Percentiles rank a stretch among this genome's conserved stretches.
These are phyloP conservation scores for Andrena trimmerana DNA, from an alignment of 2,888 invertebrate genomes.

Conservation along the genomic window DNA sequence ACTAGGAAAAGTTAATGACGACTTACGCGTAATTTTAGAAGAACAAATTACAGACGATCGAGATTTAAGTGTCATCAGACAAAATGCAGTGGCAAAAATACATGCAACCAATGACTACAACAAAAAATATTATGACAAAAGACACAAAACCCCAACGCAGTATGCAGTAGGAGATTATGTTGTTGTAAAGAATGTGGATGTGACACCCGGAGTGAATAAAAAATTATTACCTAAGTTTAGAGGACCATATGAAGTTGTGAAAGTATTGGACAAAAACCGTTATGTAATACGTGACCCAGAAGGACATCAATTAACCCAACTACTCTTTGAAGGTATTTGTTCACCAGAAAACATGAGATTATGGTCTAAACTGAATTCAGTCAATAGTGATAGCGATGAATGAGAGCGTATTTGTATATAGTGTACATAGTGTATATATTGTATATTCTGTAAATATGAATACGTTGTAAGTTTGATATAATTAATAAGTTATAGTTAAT, in stretches of 20 bases:
- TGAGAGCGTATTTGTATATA: neutral
- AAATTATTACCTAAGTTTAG: conserved; percentile 30
- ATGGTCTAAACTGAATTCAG: too few relatives aligned
- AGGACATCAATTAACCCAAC: conserved; percentile 5
- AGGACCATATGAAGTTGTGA: conserved; percentile 24
- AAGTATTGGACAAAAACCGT: conserved; percentile 13
- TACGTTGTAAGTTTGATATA: too few relatives aligned
- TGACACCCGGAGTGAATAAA: conserved; percentile 24
- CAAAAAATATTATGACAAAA: conserved; percentile 21
- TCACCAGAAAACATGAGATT: too few relatives aligned
- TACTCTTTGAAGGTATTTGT: too few relatives aligned
- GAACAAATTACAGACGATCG: neutral
- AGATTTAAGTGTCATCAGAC: neutral
- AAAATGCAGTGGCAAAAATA: conserved; percentile 5
- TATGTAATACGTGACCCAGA: conserved; percentile 8
- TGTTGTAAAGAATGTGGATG: conserved; percentile 31
- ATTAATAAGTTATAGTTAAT: too few relatives aligned
- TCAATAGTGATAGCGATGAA: too few relatives aligned
- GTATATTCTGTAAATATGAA: too few relatives aligned
- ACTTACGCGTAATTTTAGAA: too few relatives aligned
- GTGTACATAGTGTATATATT: too few relatives aligned
- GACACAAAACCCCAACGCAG: conserved; percentile 13
- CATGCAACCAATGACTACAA: conserved; percentile 7
- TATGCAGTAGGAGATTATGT: conserved; percentile 23
- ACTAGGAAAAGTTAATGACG: conserved; percentile 16